Base-by-base conservation (phyloP, 1,140 invertebrate species). In the Bombus superbus region DNA sequence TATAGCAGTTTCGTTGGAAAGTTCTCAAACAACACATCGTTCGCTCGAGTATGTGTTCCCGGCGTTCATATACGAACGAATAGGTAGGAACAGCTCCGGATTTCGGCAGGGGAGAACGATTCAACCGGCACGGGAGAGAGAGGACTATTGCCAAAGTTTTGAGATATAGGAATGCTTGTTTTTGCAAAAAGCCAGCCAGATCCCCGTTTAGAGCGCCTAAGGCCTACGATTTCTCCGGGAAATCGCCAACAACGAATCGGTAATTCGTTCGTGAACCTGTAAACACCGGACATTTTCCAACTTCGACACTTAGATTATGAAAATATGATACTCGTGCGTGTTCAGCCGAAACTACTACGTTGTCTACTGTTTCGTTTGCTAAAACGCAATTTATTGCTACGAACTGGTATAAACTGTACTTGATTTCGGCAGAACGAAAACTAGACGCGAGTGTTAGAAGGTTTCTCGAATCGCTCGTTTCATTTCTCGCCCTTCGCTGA, bases 161-260 rank as follows among this genome's bases (percentile, higher is more conserved):
- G 87, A 93, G 88, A 93, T 93, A 93, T 92, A 92, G 86, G 92
- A 92, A 93, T 92, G 92, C 90, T 93, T 92, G 92, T 92, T 92
- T 93, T 92, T 89, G 88, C 85, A 88, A 92, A 92, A 89, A 90
- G 88, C 87, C 47, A 57, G 71, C 59, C 76, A 57, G 38, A 83
- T 73, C 59, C 53, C 71, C 64, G 73, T 35, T 81, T 64, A 82
- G 79, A 85, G 47, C 64, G 44, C 9, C 62, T 57, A 44, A 40
- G 40, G 40, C 69, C 59, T 44, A 35, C 81, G 35, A 72, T 57
- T 62, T 53, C 22, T 64, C 74, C 10, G 73, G 64, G 73, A 81
- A 80, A 89, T 86, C 35, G 22, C 78, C 15, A 47, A 35, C 71
- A 66, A 66, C 18, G 38, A 22, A 10, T 35, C 15, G 15, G 57